Percentiles rank a stretch among this genome's conserved stretches.
Conservation (phyloP, 2,113 vertebrate genomes). For the Vanacampus margaritifer region DNA sequence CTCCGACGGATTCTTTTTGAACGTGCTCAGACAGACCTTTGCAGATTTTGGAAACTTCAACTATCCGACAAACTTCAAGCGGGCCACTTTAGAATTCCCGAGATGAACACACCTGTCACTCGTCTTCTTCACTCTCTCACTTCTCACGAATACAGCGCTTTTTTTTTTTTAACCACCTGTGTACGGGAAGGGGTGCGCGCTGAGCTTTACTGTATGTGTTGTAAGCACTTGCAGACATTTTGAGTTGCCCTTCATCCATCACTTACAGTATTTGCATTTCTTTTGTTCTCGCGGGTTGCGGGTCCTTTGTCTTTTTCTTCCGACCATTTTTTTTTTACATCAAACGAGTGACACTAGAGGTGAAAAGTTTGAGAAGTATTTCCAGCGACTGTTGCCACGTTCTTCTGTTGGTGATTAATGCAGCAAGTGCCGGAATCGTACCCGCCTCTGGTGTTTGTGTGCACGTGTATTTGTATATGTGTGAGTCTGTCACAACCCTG, state of each 20-base stretch:
- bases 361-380: conserved; percentile 21
- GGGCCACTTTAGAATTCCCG: conserved; percentile 34
- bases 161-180: neutral
- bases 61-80: conserved; percentile 4
- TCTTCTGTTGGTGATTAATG: conserved; percentile 10
- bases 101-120: conserved; percentile 48
- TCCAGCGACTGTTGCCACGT: neutral
- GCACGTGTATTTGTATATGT: conserved; percentile 18
- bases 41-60: conserved; percentile 44
- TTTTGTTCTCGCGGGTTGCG: conserved; percentile 51
- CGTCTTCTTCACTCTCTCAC: conserved; percentile 37
- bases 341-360: conserved; percentile 24
- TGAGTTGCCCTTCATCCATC: conserved; percentile 59
- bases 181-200: conserved; percentile 11
- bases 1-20: conserved; percentile 28
- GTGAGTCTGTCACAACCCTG: conserved; percentile 39
- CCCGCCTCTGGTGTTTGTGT: conserved; percentile 5
- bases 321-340: conserved; percentile 21
- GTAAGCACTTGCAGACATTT: conserved; percentile 24
- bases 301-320: conserved; percentile 15
- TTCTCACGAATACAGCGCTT: neutral
- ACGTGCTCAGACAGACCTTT: conserved; percentile 14
- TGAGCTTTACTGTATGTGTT: conserved; percentile 5
- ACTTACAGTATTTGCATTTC: conserved; percentile 63
- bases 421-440: conserved; percentile 1